phyloP scores from a whole-genome alignment of 2,888 invertebrate genomes.

The Ochropleura leucogaster region DNA sequence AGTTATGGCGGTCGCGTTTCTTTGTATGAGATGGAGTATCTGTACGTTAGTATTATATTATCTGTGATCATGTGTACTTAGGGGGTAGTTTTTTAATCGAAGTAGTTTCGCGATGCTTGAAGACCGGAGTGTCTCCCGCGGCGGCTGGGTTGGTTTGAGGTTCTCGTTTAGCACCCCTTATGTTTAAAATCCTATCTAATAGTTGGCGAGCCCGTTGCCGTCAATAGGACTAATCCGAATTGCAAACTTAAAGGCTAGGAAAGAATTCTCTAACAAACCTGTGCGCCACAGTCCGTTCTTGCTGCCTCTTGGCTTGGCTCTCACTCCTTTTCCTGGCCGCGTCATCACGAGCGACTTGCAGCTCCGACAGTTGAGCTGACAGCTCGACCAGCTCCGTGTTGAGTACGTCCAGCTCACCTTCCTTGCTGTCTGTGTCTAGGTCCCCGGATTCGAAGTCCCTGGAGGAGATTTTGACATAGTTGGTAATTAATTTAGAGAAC shows the following conservation, averaged over 20 bases:
- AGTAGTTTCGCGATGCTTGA: too few species aligned
- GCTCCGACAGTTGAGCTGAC: slow-evolving; percentile 71
- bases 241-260: background rate
- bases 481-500: background rate
- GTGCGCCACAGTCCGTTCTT: slow-evolving; percentile 62
- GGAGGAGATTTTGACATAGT: slow-evolving; percentile 13
- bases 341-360: slow-evolving; percentile 68
- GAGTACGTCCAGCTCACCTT: slow-evolving; percentile 80
- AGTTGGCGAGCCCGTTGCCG: background rate
- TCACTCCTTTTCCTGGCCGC: slow-evolving; percentile 59
- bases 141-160: too few species aligned
- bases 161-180: background rate
- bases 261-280: slow-evolving; percentile 60
- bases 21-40: too few species aligned
- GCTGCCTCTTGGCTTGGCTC: slow-evolving; percentile 61
- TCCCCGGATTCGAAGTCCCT: slow-evolving; percentile 82
- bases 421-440: slow-evolving; percentile 79
- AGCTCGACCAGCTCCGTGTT: slow-evolving; percentile 77
- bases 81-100: too few species aligned
- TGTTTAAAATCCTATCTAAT: background rate
- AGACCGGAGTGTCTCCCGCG: too few species aligned
- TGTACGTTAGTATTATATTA: too few species aligned
- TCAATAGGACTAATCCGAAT: background rate
- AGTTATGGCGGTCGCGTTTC: too few species aligned
- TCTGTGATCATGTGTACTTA: too few species aligned